Conservation (phyloP, 2,888 invertebrate genomes). For the Adineta ricciae region DNA sequence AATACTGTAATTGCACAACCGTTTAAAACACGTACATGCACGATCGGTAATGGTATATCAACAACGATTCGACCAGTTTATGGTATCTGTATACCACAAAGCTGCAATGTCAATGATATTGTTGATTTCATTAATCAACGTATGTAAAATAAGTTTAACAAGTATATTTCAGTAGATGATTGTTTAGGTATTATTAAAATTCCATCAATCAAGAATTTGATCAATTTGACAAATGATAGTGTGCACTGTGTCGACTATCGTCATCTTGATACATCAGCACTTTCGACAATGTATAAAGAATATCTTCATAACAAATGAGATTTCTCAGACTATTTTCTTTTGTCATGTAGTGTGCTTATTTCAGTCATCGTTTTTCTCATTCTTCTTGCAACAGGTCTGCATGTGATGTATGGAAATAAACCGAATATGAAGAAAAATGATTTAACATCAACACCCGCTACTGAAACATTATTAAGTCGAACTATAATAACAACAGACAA, state of each 20-base stretch:
- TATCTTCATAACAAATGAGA: neutral
- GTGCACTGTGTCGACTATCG: neutral
- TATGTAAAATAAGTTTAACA: neutral
- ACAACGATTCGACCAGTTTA: neutral
- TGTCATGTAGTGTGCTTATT: neutral
- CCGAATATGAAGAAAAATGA: too few species aligned
- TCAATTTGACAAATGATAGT: neutral
- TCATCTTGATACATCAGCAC: neutral
- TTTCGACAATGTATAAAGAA: neutral
- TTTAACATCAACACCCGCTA: neutral
- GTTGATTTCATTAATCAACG: neutral
- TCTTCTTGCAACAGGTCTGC: neutral
- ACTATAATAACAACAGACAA: neutral
- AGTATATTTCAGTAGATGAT: neutral
- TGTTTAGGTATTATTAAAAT: neutral
- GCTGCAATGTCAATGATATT: neutral
- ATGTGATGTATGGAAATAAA: neutral
- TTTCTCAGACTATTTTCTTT: neutral
- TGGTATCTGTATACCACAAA: neutral
- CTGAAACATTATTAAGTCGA: neutral
- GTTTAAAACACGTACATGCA: neutral
- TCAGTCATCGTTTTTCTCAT: neutral
- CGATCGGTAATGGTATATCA: neutral
- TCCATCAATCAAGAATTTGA: neutral
- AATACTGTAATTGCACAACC: neutral